These are phyloP conservation scores for Halcyon malimbica DNA, from an alignment of 2,113 vertebrate genomes.

Conservation along the genomic window DNA sequence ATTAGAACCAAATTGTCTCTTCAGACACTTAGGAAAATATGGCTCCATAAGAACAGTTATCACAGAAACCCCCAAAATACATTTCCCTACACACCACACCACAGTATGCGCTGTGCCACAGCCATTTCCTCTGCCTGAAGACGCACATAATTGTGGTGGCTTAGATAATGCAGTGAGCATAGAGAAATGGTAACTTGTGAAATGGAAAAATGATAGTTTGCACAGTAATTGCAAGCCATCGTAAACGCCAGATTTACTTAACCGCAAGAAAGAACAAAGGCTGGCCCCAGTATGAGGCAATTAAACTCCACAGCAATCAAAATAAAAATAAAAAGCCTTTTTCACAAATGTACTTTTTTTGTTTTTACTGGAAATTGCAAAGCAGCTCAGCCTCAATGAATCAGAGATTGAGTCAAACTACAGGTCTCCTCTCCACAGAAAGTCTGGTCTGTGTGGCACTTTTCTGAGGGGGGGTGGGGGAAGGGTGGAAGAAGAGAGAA, in stretches of 20 bases:
- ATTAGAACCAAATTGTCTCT: background rate
- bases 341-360: background rate
- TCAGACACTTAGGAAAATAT: background rate
- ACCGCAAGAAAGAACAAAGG: background rate
- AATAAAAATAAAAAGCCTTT: background rate
- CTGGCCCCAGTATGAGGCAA: background rate
- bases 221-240: background rate
- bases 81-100: background rate
- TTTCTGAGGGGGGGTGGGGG: background rate
- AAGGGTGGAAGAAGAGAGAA: no score
- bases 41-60: background rate
- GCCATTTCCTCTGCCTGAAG: constrained; percentile 5
- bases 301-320: background rate
- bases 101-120: background rate
- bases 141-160: background rate
- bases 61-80: background rate
- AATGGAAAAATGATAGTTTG: constrained; percentile 15
- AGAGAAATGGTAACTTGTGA: background rate
- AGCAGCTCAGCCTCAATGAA: background rate
- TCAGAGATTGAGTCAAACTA: background rate
- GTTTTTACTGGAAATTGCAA: background rate
- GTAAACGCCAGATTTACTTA: background rate
- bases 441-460: background rate
- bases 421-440: background rate
- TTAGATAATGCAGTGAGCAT: background rate